Base-by-base conservation (phyloP, 2,113 vertebrate genomes). In the Rhinichthys klamathensis region DNA sequence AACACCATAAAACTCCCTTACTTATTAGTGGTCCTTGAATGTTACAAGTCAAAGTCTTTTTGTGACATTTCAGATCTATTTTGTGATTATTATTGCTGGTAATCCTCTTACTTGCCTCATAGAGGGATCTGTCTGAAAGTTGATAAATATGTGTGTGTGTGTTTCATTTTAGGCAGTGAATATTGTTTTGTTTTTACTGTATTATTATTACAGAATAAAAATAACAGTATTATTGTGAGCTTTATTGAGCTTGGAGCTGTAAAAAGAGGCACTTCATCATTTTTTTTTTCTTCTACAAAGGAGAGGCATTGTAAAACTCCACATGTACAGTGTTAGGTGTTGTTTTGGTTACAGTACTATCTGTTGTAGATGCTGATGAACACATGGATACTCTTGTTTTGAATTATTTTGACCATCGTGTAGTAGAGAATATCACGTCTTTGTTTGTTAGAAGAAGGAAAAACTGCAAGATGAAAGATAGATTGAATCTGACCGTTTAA, bases 221-320 rank as follows among this genome's bases (percentile, higher is more conserved):
- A 82, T 60, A 67, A 86, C 61, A 82, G 82, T 84, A 73, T 58
- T 51, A 67, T 82, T n/a, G 32, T 72, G 77, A 78, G 61, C 61
- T 77, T 75, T 30, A 90, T 93, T 92, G 90, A 91, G 94, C 95
- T 94, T 94, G 93, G 91, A 93, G 92, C 92, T 92, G 92, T 94
- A 94, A 92, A 93, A 92, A 93, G 94, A 95, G 95, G 94, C 95
- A 95, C 95, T 95, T 95, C 92, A 94, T 92, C 94, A 93, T 91
- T 91, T 93, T 93, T 83, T n/a, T 83, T 73, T 35, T 83, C 80
- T 79, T 87, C 92, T 90, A 90, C 86, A 92, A 93, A 90, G 88
- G 92, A 92, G 91, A 93, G 77, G 84, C 80, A 82, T 82, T 23
- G 65, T 72, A 65, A 82, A 86, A 80, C 54, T 80, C 51, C 18